Conservation (phyloP, 2,113 vertebrate genomes). For the Aegithalos caudatus region DNA sequence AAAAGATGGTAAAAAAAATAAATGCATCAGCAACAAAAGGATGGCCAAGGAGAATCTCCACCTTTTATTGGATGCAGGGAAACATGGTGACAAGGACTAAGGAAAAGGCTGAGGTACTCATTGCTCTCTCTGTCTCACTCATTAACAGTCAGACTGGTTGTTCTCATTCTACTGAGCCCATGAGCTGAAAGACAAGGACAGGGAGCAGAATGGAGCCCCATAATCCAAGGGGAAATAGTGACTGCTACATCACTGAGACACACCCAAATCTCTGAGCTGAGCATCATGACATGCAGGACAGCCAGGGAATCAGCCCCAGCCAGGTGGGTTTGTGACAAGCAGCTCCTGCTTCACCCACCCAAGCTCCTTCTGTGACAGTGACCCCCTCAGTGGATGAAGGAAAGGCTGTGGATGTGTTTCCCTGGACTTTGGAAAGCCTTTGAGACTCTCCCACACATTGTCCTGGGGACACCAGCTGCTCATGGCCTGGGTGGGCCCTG, state of each 20-base stretch:
- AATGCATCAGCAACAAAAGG: neutral
- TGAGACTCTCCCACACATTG: neutral
- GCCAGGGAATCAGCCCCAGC: neutral
- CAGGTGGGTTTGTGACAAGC: neutral
- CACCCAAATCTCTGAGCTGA: accelerated
- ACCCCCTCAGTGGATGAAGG: neutral
- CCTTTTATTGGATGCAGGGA: neutral
- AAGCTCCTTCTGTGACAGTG: neutral
- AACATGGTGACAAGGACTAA: neutral
- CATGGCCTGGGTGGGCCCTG: accelerated
- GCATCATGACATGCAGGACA: neutral
- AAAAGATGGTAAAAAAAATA: neutral
- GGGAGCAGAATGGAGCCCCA: neutral
- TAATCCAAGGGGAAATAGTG: neutral
- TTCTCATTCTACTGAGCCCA: neutral
- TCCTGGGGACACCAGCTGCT: neutral
- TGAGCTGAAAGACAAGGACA: neutral
- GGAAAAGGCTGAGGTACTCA: neutral
- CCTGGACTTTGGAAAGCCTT: neutral
- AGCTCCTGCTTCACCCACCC: neutral
- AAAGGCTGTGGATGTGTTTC: neutral
- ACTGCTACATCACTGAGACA: neutral
- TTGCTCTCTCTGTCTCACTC: neutral
- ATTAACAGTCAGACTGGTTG: neutral
- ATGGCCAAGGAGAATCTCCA: neutral